phyloP scores from a whole-genome alignment of 1,140 invertebrate species.

The Alviniconcha marisindica region DNA sequence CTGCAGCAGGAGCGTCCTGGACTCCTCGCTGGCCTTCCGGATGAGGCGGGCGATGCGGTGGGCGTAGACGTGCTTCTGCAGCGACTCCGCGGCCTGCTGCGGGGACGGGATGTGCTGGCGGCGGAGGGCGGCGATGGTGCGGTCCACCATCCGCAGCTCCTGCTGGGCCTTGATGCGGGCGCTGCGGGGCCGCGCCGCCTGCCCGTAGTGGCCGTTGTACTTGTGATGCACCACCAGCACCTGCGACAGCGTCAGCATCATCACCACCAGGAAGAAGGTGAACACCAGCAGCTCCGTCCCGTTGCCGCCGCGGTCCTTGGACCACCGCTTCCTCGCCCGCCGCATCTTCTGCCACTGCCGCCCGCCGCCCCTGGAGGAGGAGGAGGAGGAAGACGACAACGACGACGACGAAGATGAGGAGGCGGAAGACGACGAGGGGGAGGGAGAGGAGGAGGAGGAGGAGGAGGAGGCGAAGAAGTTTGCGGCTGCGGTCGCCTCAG shows the following conservation, averaged over 20 bases:
- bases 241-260: constrained; percentile 50
- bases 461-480: background rate
- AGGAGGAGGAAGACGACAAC: too few species aligned
- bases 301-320: constrained; percentile 1
- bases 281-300: constrained; percentile 42
- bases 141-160: constrained; percentile 43
- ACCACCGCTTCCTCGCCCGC: background rate
- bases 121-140: constrained; percentile 40
- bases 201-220: constrained; percentile 43
- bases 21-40: constrained; percentile 32
- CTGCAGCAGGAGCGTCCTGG: background rate
- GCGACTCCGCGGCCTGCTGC: constrained; percentile 31
- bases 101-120: constrained; percentile 38
- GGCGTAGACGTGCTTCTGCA: constrained; percentile 43
- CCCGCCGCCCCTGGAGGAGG: background rate
- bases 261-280: constrained; percentile 39
- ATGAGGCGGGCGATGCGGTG: constrained; percentile 37
- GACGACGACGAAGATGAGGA: too few species aligned
- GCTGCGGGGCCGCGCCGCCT: constrained; percentile 8
- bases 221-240: constrained; percentile 52
- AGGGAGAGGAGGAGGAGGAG: too few species aligned
- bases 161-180: constrained; percentile 30
- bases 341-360: background rate
- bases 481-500: background rate
- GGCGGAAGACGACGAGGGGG: too few species aligned